These are phyloP conservation scores for Montipora cactus DNA, from an alignment of 64 coral and sea anemone genomes.

Conservation along the genomic window DNA sequence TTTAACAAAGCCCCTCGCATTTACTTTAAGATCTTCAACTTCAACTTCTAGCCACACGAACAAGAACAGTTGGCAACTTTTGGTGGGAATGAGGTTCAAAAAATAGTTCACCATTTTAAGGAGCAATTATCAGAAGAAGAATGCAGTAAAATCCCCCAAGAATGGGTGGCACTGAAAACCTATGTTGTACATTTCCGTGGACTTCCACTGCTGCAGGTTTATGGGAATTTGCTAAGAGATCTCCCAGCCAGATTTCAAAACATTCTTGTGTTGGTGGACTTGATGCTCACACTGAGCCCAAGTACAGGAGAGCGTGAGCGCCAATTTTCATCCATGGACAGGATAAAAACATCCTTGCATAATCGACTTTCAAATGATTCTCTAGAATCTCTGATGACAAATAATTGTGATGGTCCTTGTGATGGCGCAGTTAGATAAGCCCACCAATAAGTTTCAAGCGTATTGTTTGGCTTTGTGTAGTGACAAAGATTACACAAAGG, in stretches of 20 bases:
- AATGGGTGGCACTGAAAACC: slow-evolving; percentile 50
- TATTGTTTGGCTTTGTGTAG: too few species aligned
- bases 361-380: not conserved
- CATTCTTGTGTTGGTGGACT: slow-evolving; percentile 62
- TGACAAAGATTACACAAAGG: too few species aligned
- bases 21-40: slow-evolving; percentile 5
- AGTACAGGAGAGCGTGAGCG: slow-evolving; percentile 29
- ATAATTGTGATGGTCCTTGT: not conserved
- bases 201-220: slow-evolving; percentile 38
- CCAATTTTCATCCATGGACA: not conserved
- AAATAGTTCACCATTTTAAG: slow-evolving; percentile 44
- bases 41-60: slow-evolving; percentile 17
- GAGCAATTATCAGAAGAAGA: slow-evolving; percentile 50
- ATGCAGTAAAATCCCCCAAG: slow-evolving; percentile 48
- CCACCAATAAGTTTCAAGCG: too few species aligned
- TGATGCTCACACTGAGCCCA: slow-evolving; percentile 50
- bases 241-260: slow-evolving; percentile 39
- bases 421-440: not conserved
- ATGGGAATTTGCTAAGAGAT: slow-evolving; percentile 53
- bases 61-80: slow-evolving; percentile 50
- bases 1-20: slow-evolving; percentile 33
- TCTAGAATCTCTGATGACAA: not conserved
- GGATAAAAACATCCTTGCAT: not conserved
- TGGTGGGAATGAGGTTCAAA: slow-evolving; percentile 44
- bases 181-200: slow-evolving; percentile 32